Base-by-base conservation (phyloP, 92 coral and sea anemone genomes). In the Palythoa grandis region DNA sequence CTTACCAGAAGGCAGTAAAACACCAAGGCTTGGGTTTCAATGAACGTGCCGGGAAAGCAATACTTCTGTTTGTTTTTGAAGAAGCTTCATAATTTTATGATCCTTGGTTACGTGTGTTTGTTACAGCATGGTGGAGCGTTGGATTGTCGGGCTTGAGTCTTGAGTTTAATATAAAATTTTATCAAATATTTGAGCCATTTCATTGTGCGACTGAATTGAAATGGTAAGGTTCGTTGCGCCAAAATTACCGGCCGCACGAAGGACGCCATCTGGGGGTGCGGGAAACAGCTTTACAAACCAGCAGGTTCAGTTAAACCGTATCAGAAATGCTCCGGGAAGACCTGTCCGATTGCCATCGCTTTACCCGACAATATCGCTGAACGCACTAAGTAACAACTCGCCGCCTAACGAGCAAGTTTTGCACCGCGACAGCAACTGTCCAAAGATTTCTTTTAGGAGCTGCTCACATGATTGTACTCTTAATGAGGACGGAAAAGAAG, bases 361-460 rank as follows among this genome's bases (percentile, higher is more conserved):
- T 1, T 92, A 94, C 77, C 98, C 98, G 50, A 86, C 95, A 0
- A 86, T 94, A 52, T 92, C 98, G 8, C 91, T 92, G 19, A 84
- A 79, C 53, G 89, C 95, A 35, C 88, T 92, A 56, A 88, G 75
- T 78, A 78, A 86, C 19, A 90, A 70, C 57, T 80, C 85, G 40
- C 74, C 14, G 14, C 60, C n/a, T 15, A 39, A 6, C 24, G 74
- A 63, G 47, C 13, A 47, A 66, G 35, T 20, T 66, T 66, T 40
- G 22, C 66, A 52, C 57, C 61, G 73, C 19, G 14, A 54, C 67
- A 43, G 20, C 12, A 58, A 66, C 16, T 20, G 74, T 43, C 70
- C 85, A 67, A 80, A 66, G 8, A 24, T 23, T 47, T 65, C 85
- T 22, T 66, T 80, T 29, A 61, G 47, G 74, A 80, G 52, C 39